These are phyloP conservation scores for Torymus texanus DNA, from an alignment of 2,888 invertebrate genomes.

Conservation along the genomic window DNA sequence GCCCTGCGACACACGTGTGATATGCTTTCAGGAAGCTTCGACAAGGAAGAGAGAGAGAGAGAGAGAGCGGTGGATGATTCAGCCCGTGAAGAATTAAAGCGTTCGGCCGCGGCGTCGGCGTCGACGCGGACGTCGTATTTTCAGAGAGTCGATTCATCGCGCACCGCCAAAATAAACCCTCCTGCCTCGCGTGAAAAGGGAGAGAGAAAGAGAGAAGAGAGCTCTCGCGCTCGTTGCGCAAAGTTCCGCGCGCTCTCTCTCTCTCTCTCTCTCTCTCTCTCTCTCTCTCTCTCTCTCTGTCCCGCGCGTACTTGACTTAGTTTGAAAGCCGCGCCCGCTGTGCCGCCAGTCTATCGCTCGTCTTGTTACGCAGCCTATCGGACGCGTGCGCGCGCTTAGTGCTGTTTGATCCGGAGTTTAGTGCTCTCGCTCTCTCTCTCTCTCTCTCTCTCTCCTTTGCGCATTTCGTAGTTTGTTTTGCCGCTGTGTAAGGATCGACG, in stretches of 20 bases:
- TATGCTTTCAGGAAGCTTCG: too few relatives aligned
- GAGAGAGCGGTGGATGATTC: too few relatives aligned
- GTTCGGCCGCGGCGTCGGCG: not conserved
- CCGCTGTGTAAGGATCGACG: too few relatives aligned
- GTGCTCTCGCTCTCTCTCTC: too few relatives aligned
- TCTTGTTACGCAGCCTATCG: not conserved
- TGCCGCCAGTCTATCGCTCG: not conserved
- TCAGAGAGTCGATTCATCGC: slow-evolving; percentile 69
- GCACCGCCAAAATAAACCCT: slow-evolving; percentile 67
- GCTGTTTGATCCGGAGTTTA: too few relatives aligned
- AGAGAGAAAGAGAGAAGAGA: slow-evolving; percentile 1
- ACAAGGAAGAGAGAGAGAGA: too few relatives aligned
- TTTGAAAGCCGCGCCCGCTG: slow-evolving; percentile 57
- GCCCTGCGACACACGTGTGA: not conserved
- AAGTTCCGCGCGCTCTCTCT: slow-evolving; percentile 63
- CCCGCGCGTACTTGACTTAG: slow-evolving; percentile 68
- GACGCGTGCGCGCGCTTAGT: too few relatives aligned
- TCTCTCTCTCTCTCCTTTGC: too few relatives aligned
- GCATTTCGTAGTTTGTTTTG: too few relatives aligned
- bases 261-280: too few relatives aligned
- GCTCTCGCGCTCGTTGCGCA: slow-evolving; percentile 61
- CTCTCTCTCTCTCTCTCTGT: too few relatives aligned
- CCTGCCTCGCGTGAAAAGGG: slow-evolving; percentile 3
- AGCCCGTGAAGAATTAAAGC: not conserved
- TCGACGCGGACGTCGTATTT: slow-evolving; percentile 61